These are phyloP conservation scores for Masnerella sp. DNA, from an alignment of 2,888 invertebrate species.

Conservation along the genomic window DNA sequence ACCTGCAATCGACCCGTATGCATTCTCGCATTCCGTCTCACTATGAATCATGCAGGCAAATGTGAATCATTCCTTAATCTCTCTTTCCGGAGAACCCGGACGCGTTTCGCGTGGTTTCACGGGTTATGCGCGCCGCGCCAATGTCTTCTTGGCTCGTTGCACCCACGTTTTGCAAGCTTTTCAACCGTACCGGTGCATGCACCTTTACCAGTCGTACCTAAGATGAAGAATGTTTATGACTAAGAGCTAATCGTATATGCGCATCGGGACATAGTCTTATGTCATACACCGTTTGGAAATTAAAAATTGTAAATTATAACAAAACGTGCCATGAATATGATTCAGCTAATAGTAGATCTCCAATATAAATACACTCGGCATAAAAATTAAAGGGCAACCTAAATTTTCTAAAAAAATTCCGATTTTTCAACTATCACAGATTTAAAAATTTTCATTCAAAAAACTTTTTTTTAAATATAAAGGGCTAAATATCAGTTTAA, in stretches of 20 bases:
- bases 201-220: constrained; percentile 5
- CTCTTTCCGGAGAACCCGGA: constrained; percentile 61
- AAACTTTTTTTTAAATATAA: too few species aligned
- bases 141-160: constrained; percentile 61
- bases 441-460: too few species aligned
- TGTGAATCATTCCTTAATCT: constrained; percentile 60
- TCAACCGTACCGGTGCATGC: constrained; percentile 28
- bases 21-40: constrained; percentile 55
- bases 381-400: too few species aligned
- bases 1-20: constrained; percentile 47
- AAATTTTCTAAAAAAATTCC: too few species aligned
- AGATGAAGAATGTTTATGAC: constrained; percentile 27
- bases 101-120: constrained; percentile 61
- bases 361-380: too few species aligned
- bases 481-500: too few species aligned
- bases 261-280: constrained; percentile 3
- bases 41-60: constrained; percentile 58
- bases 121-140: constrained; percentile 44
- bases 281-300: too few species aligned
- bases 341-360: too few species aligned
- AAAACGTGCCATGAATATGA: too few species aligned
- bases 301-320: too few species aligned
- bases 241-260: constrained; percentile 6
- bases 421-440: too few species aligned
- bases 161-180: constrained; percentile 55